phyloP scores from a whole-genome alignment of 2,888 invertebrate genomes.

The Mesochorus sp. region DNA sequence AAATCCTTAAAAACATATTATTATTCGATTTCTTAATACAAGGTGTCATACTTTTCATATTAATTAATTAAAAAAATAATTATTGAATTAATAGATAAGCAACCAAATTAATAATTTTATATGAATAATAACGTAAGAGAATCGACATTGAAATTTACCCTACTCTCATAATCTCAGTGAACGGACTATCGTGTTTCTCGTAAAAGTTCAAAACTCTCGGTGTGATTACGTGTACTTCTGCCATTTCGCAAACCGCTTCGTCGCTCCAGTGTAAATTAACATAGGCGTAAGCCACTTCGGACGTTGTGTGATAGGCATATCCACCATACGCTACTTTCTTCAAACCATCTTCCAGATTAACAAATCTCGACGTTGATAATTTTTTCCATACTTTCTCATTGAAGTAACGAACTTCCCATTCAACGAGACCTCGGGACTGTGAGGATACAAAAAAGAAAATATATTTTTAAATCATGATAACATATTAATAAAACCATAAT shows the following conservation, averaged over 20 bases:
- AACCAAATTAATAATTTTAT: too few species aligned
- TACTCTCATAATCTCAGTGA: slow-evolving; percentile 73
- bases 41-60: too few species aligned
- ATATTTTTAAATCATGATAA: too few species aligned
- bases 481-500: too few species aligned
- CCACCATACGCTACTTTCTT: slow-evolving; percentile 70
- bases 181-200: slow-evolving; percentile 72
- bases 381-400: slow-evolving; percentile 73
- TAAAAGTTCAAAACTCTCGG: slow-evolving; percentile 68
- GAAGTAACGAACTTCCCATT: slow-evolving; percentile 66
- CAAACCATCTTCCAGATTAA: slow-evolving; percentile 71
- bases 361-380: slow-evolving; percentile 69
- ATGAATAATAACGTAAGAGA: too few species aligned
- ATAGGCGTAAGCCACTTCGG: slow-evolving; percentile 74
- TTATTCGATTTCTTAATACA: too few species aligned
- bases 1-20: too few species aligned
- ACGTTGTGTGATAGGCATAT: slow-evolving; percentile 76
- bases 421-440: slow-evolving; percentile 64
- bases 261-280: slow-evolving; percentile 73
- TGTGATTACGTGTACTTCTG: slow-evolving; percentile 74
- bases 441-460: neutral
- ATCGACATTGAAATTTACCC: too few species aligned
- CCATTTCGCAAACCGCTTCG: slow-evolving; percentile 74
- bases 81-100: too few species aligned
- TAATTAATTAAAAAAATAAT: too few species aligned